phyloP scores from a whole-genome alignment of 2,113 vertebrate species.

The Condylura cristata region DNA sequence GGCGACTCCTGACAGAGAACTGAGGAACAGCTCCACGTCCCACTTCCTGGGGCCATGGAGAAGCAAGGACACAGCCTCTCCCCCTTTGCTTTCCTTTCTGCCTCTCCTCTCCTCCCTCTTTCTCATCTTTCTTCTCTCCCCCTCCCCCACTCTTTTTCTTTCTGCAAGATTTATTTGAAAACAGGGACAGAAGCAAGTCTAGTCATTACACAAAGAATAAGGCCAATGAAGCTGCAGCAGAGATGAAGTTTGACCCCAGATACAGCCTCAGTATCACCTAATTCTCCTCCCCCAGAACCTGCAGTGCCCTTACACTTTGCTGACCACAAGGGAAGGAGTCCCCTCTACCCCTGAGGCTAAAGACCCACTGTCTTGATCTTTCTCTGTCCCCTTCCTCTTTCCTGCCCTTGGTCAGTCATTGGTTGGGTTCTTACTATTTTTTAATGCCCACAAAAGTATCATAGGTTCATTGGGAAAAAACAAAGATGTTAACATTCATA shows the following conservation, averaged over 20 bases:
- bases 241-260: background rate
- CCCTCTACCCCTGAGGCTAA: background rate
- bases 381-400: background rate
- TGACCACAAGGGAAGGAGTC: background rate
- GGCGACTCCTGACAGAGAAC: slow-evolving; percentile 72
- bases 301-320: background rate
- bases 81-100: background rate
- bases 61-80: background rate
- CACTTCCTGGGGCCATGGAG: slow-evolving; percentile 66
- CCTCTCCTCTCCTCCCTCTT: background rate
- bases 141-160: background rate
- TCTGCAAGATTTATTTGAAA: slow-evolving; percentile 48
- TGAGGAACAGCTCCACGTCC: slow-evolving; percentile 47
- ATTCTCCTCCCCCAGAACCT: background rate
- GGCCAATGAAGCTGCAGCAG: background rate
- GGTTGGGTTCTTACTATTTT: background rate
- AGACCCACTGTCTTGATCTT: background rate
- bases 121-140: background rate
- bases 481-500: slow-evolving; percentile 15
- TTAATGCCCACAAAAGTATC: background rate
- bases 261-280: background rate
- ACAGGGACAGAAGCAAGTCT: background rate
- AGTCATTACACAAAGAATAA: background rate
- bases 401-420: background rate
- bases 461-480: background rate